Evolutionary conservation across 2,113 vertebrate species (phyloP).

Genomic region (Rhodinocichla rosea): DNA sequence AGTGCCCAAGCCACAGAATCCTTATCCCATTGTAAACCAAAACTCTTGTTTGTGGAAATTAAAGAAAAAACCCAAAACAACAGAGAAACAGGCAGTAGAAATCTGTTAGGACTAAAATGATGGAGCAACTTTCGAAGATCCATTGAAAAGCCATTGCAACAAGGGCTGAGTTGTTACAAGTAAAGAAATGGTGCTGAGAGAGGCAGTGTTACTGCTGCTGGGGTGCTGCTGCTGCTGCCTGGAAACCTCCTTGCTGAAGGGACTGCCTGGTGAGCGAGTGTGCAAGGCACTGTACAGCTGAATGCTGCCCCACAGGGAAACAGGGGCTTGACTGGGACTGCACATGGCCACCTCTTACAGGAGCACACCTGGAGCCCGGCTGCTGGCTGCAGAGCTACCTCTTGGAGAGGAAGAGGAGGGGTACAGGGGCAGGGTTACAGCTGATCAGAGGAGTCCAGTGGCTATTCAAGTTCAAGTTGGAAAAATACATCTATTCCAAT

Average conservation of each 20-base stretch:
- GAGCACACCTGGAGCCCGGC: accelerated
- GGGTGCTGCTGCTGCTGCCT: background rate
- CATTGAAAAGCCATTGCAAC: slow-evolving; percentile 7
- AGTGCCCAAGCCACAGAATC: background rate
- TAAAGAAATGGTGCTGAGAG: background rate
- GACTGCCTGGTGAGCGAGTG: accelerated
- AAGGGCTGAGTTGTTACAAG: background rate
- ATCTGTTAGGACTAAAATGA: background rate
- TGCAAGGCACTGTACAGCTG: background rate
- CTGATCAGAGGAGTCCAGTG: background rate
- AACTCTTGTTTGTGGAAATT: background rate
- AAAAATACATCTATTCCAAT: background rate
- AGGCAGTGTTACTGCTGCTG: background rate
- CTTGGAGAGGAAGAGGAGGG: background rate
- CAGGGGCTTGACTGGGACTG: background rate
- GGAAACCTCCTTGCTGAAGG: background rate
- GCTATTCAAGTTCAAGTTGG: background rate
- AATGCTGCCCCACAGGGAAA: background rate
- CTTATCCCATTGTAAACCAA: background rate
- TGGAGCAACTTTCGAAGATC: background rate
- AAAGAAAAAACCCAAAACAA: background rate
- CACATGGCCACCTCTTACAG: background rate
- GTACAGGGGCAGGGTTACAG: accelerated
- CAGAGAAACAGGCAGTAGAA: background rate
- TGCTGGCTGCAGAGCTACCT: background rate